Evolutionary conservation across 1,140 invertebrate species (phyloP).

Genomic region (Colletes latitarsis): DNA sequence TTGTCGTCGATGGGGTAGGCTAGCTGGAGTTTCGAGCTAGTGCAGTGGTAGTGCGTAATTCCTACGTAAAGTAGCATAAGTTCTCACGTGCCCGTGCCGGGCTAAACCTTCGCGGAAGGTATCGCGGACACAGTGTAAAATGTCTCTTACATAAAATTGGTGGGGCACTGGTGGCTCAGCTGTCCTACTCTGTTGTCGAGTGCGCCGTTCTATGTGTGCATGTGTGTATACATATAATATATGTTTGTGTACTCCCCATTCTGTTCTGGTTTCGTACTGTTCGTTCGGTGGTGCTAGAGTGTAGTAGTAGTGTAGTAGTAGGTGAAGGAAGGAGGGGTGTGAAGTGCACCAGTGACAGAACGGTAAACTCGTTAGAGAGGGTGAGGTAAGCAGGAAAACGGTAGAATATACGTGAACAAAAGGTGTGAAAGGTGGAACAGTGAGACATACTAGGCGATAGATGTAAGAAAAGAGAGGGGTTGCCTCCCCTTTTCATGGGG

Average conservation of each 20-base stretch:
- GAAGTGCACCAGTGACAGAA: conserved; percentile 52
- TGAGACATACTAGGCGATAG: conserved; percentile 3
- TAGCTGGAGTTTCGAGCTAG: conserved; percentile 54
- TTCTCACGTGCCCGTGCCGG: conserved; percentile 44
- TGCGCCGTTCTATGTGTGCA: conserved; percentile 59
- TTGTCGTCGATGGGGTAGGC: conserved; percentile 82
- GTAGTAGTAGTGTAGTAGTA: conserved; percentile 9
- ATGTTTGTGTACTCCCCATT: conserved; percentile 51
- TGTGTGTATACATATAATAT: conserved; percentile 42
- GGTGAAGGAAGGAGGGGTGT: conserved; percentile 39
- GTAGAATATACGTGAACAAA: conserved; percentile 26
- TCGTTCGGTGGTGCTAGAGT: conserved; percentile 42
- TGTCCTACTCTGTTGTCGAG: conserved; percentile 65
- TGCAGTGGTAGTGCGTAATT: conserved; percentile 32
- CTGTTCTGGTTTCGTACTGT: conserved; percentile 48
- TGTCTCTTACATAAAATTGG: conserved; percentile 67
- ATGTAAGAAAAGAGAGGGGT: conserved; percentile 46
- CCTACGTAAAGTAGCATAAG: conserved; percentile 13
- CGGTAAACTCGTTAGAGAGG: conserved; percentile 43
- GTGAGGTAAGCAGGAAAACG: conserved; percentile 59
- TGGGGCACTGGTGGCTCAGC: conserved; percentile 68
- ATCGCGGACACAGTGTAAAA: conserved; percentile 40
- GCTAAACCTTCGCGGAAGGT: conserved; percentile 24
- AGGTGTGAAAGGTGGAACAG: conserved; percentile 41
- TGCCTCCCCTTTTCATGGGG: conserved; percentile 56